Evolutionary conservation across 2,797 vertebrate genomes (phyloP), one percentile per base, ranked within the genome.

Genomic region (Valencia hispanica): DNA sequence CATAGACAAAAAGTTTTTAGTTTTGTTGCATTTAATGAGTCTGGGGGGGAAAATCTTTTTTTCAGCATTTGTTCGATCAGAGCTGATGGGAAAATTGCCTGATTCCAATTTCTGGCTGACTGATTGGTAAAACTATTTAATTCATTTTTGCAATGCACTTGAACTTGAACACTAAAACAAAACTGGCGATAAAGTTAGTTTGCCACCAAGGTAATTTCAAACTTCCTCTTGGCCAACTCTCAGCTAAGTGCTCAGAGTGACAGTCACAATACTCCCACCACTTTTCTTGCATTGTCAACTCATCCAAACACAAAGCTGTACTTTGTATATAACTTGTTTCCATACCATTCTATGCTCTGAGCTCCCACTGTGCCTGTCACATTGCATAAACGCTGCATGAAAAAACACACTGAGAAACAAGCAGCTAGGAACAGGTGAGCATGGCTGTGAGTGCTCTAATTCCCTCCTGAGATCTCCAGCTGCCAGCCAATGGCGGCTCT

Each of bases 401-500:
- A 70, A 72, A 82, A 81, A 79, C 78, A 80, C 78, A 80, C 5
- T 39, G 74, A 83, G 75, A 79, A 85, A 85, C 69, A 84, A 80
- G 68, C 75, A 71, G 78, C 82, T 73, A 51, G 77, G 84, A 89
- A 91, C 88, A 94, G 93, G 91, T 93, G 92, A 93, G 85, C 72
- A 77, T 39, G 74, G 81, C 63, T 53, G 73, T 73, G 87, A 88
- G 85, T 78, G 86, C 73, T 78, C 75, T 88, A 87, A 89, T 89
- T 83, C 84, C 86, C 84, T 74, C 78, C 6, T 34, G 86, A 90
- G 84, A 88, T 82, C 82, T 79, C 85, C 84, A 73, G 72, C 79
- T 83, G 86, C 80, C 81, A 83, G 80, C 79, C 81, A 72, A 80
- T 68, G 34, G 86, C 81, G 50, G 78, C 82, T 80, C 78, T 73